phyloP scores from a whole-genome alignment of 2,888 invertebrate genomes.

The Hypsopygia costalis region DNA sequence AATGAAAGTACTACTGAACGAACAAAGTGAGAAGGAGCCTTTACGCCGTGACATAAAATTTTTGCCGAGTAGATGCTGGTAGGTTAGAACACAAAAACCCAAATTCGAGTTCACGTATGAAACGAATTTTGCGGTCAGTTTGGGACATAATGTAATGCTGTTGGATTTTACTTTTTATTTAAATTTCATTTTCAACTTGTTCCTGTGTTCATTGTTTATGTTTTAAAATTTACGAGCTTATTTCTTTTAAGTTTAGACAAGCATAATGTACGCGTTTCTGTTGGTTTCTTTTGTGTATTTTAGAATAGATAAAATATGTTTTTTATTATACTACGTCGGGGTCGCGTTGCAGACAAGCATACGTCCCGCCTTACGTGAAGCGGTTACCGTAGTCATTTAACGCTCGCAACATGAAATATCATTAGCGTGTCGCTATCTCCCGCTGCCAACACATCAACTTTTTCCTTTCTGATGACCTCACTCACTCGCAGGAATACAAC shows the following conservation, averaged over 20 bases:
- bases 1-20: too few relatives aligned
- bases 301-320: too few relatives aligned
- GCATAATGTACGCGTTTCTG: background rate
- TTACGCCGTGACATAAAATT: conserved; percentile 26
- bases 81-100: conserved; percentile 32
- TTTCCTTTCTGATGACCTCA: too few relatives aligned
- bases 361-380: too few relatives aligned
- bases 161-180: conserved; percentile 31
- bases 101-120: conserved; percentile 34
- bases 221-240: conserved; percentile 11
- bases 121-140: conserved; percentile 41
- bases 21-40: conserved; percentile 4
- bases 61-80: conserved; percentile 18
- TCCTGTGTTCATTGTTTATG: conserved; percentile 13
- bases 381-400: too few relatives aligned
- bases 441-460: too few relatives aligned
- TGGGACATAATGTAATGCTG: conserved; percentile 28
- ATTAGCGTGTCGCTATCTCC: too few relatives aligned
- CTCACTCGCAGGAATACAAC: too few relatives aligned
- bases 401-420: too few relatives aligned
- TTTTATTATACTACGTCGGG: background rate
- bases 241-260: conserved; percentile 4
- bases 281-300: conserved; percentile 6
- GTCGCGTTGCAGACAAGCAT: too few relatives aligned
- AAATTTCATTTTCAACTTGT: conserved; percentile 14